A percentile compares a stretch with the other conserved stretches of the same genome.
phyloP scores from a whole-genome alignment of 2,797 vertebrate genomes.

The Enteromius treurensis region DNA sequence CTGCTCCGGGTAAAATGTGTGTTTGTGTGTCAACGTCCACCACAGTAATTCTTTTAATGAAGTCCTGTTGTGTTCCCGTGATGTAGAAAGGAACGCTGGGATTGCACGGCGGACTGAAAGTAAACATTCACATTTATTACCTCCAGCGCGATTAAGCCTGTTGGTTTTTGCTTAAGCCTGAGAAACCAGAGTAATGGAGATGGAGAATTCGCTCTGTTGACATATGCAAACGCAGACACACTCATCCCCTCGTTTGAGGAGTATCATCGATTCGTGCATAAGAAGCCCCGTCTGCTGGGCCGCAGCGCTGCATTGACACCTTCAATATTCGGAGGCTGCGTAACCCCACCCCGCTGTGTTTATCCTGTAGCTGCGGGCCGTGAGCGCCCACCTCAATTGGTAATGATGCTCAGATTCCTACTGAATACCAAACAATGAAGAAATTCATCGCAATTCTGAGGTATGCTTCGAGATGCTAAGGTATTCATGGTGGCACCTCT shows the following conservation, averaged over 20 bases:
- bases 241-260: background rate
- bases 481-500: background rate
- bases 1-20: conserved; percentile 28
- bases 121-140: conserved; percentile 44
- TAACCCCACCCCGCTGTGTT: conserved; percentile 29
- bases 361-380: conserved; percentile 32
- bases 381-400: conserved; percentile 5
- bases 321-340: conserved; percentile 26
- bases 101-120: conserved; percentile 19
- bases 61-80: conserved; percentile 34
- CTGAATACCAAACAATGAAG: conserved; percentile 16
- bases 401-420: conserved; percentile 8
- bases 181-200: conserved; percentile 9
- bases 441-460: background rate
- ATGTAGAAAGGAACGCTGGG: conserved; percentile 5
- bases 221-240: conserved; percentile 30
- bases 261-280: conserved; percentile 26
- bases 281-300: conserved; percentile 26
- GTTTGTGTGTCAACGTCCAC: conserved; percentile 26
- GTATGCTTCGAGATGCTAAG: conserved; percentile 1
- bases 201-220: conserved; percentile 28
- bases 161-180: conserved; percentile 40
- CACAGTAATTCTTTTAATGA: conserved; percentile 49
- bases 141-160: conserved; percentile 32
- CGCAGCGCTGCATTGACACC: conserved; percentile 16